Evolutionary conservation across 2,113 vertebrate genomes (phyloP).

Genomic region (Aleadryas rufinucha): DNA sequence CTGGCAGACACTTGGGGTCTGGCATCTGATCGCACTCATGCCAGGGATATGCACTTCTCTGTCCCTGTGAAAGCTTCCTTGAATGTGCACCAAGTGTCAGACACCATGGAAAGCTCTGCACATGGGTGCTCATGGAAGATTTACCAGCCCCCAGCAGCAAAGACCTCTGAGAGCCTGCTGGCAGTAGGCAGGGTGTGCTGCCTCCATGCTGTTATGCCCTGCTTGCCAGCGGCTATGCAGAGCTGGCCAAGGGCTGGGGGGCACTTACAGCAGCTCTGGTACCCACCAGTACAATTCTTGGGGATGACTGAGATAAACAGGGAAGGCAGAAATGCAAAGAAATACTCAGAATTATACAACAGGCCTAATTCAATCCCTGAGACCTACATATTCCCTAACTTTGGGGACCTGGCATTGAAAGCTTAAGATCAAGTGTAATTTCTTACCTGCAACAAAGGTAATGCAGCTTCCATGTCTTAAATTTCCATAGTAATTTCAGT

Average conservation of each 20-base stretch:
- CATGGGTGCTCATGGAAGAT: not conserved
- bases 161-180: not conserved
- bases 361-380: not conserved
- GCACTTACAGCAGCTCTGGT: not conserved
- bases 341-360: not conserved
- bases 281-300: not conserved
- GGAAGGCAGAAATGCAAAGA: not conserved
- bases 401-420: not conserved
- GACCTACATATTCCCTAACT: not conserved
- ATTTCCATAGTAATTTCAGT: not conserved
- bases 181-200: not conserved
- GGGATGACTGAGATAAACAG: not conserved
- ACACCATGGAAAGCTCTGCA: not conserved
- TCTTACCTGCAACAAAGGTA: not conserved
- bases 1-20: not conserved
- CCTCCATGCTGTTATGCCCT: accelerated
- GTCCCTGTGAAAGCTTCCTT: not conserved
- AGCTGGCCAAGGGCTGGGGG: not conserved
- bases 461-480: not conserved
- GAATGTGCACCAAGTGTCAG: not conserved
- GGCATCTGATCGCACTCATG: not conserved
- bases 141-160: not conserved
- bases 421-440: accelerated
- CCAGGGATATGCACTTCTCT: not conserved
- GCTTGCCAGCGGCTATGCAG: accelerated